Conservation (phyloP, 1,140 invertebrate species). For the Procambarus virginalis region DNA sequence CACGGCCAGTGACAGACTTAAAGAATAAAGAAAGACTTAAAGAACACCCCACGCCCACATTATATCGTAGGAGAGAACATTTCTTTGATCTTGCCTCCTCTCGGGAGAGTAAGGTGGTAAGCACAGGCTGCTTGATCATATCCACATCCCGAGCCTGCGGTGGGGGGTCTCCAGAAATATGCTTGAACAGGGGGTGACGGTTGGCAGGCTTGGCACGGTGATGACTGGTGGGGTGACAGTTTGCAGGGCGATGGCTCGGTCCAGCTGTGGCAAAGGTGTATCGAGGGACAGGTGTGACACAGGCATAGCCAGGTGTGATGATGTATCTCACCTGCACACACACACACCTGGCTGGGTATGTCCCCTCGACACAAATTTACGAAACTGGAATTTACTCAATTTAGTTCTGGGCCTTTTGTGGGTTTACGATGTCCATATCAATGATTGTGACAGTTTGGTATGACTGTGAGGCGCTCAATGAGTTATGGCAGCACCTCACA, state of each 20-base stretch:
- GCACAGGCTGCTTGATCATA: no score
- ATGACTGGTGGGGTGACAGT: not conserved
- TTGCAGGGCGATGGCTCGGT: not conserved
- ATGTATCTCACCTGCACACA: not conserved
- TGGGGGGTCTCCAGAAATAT: no score
- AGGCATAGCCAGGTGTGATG: not conserved
- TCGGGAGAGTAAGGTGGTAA: not conserved
- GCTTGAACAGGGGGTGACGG: no score
- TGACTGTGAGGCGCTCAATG: not conserved
- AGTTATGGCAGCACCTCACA: no score
- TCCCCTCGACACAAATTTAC: not conserved
- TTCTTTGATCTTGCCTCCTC: not conserved
- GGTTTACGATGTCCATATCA: not conserved
- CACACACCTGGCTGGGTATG: no score
- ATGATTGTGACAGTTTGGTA: not conserved
- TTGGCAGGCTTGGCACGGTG: not conserved
- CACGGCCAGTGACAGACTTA: no score
- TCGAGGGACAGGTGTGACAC: not conserved
- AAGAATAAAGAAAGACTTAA: no score
- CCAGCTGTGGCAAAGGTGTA: not conserved
- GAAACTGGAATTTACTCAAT: not conserved
- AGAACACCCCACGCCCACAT: not conserved
- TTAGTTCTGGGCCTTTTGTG: not conserved
- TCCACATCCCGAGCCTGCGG: no score
- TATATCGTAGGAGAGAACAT: not conserved